Evolutionary conservation across 2,797 vertebrate genomes (phyloP), one percentile per base, ranked within the genome.

Genomic region (Petrocephalus schoutedeni): DNA sequence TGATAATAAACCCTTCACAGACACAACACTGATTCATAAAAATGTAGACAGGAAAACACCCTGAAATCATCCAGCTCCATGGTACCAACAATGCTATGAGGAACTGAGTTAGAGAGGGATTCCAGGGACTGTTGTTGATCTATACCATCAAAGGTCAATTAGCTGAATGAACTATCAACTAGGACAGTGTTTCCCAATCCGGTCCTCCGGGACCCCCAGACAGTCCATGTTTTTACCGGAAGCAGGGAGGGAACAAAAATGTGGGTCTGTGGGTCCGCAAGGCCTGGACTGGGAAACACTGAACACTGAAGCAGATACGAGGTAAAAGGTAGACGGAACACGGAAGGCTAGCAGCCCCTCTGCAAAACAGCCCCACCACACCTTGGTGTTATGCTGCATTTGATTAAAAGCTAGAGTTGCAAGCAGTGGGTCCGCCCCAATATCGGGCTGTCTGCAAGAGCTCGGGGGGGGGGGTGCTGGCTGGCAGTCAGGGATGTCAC

Each of bases 401-500:
- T n/a, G 58, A 61, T 61, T 6, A 61, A 61, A 41, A 71, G 71
- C 71, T 77, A 45, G 32, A 32, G 7, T 36, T n/a, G 32, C 19
- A 8, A 77, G 36, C 64, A 67, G 28, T 2, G 28, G 64, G 10
- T 6, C 28, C 64, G 2, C 74, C 74, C 74, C 19, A n/a, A 41
- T 14, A 19, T 41, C 12, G 14, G 54, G 49, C 49, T 51, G 49
- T 5, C 49, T 51, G 49, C 49, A 51, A 12, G 21, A 77, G 86
- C 74, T 23, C 77, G 28, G 19, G 36, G 93, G 92, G 90, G 85
- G 51, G 86, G 87, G 90, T 89, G 91, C 94, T 95, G 93, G 94
- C 93, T 95, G 94, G 93, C 93, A 94, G 94, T 94, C 94, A 94
- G 93, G 95, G 95, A 95, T 96, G 96, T 95, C 95, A 96, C 94